Conservation (phyloP, 2,888 invertebrate species). For the Hemithea aestivaria region DNA sequence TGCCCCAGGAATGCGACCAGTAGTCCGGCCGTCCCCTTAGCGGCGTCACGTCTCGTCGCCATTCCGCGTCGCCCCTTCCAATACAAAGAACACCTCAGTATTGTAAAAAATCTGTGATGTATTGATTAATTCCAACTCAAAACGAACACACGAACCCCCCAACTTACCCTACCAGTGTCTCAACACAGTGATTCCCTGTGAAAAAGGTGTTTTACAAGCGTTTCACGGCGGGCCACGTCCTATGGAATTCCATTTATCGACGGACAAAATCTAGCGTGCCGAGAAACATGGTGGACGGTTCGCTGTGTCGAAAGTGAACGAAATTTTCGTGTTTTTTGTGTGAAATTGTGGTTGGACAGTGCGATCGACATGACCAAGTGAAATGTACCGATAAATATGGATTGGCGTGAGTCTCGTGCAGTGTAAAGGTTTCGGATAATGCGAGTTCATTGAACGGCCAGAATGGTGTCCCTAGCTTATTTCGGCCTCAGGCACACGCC, state of each 20-base stretch:
- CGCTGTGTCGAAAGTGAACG: slow-evolving; percentile 60
- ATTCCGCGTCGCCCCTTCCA: slow-evolving; percentile 55
- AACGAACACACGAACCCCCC: slow-evolving; percentile 48
- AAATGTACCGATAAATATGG: slow-evolving; percentile 60
- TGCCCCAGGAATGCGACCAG: slow-evolving; percentile 47
- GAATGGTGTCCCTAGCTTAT: slow-evolving; percentile 70
- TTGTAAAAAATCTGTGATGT: slow-evolving; percentile 78
- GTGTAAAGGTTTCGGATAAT: slow-evolving; percentile 46
- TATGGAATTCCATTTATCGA: slow-evolving; percentile 77
- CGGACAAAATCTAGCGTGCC: slow-evolving; percentile 73
- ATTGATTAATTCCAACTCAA: slow-evolving; percentile 76
- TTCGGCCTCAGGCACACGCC: slow-evolving; percentile 70
- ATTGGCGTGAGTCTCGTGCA: slow-evolving; percentile 52
- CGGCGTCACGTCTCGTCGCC: slow-evolving; percentile 49
- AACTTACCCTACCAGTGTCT: slow-evolving; percentile 29
- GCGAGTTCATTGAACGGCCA: slow-evolving; percentile 55
- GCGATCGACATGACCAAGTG: slow-evolving; percentile 32
- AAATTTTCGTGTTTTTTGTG: slow-evolving; percentile 61
- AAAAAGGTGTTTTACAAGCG: slow-evolving; percentile 45
- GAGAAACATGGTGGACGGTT: slow-evolving; percentile 73
- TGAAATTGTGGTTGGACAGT: slow-evolving; percentile 34
- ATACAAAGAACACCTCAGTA: slow-evolving; percentile 76
- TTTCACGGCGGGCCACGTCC: slow-evolving; percentile 68
- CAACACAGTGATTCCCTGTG: slow-evolving; percentile 36
- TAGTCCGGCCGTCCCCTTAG: slow-evolving; percentile 67